These are phyloP conservation scores for Antechinus flavipes DNA, from an alignment of 2,113 vertebrate species.

Conservation along the genomic window DNA sequence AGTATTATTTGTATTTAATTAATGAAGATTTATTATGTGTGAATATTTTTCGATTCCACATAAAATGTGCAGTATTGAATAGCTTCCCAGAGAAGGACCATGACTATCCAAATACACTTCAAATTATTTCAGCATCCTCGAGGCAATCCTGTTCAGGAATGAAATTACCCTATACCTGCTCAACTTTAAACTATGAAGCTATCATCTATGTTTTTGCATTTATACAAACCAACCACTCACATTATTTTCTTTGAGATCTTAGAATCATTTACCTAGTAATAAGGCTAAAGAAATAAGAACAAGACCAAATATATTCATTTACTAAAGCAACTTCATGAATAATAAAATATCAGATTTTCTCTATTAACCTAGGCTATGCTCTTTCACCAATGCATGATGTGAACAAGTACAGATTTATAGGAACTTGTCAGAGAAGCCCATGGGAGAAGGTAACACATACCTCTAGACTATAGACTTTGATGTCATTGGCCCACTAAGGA, in stretches of 20 bases:
- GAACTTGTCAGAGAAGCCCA: background rate
- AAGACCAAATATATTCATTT: background rate
- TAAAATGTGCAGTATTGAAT: background rate
- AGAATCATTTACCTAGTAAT: background rate
- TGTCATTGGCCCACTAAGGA: background rate
- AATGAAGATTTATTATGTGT: background rate
- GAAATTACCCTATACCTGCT: background rate
- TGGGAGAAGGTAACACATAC: background rate
- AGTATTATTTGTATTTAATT: background rate
- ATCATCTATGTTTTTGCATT: background rate
- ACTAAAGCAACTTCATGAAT: background rate
- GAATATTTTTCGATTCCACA: background rate
- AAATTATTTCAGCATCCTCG: background rate
- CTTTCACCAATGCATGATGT: background rate
- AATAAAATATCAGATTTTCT: background rate
- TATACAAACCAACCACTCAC: background rate
- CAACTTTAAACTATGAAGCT: background rate
- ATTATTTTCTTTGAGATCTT: background rate
- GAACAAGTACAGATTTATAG: background rate
- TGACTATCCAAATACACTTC: background rate
- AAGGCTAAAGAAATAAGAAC: background rate
- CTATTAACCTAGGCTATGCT: background rate
- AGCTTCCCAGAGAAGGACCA: background rate
- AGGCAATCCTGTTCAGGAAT: background rate
- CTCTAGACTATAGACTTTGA: background rate